A percentile compares a stretch with the other conserved stretches of the same genome.
Conservation (phyloP, 1,140 invertebrate genomes). For the Hormaphis cornu region DNA sequence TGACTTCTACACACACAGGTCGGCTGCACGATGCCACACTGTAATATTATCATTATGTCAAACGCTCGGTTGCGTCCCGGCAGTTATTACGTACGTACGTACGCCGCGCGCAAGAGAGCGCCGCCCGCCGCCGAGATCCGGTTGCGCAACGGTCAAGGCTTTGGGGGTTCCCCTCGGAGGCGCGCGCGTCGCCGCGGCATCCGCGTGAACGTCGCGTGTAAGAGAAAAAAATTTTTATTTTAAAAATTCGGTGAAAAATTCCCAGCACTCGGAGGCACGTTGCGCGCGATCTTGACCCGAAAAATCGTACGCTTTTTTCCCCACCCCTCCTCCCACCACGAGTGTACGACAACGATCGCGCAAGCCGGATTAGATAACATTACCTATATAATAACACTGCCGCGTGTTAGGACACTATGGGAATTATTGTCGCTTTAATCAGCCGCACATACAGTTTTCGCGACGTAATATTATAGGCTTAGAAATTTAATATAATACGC, state of each 20-base stretch:
- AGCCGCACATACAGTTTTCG: too few species aligned
- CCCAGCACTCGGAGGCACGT: not conserved
- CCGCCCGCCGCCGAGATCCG: conserved; percentile 13
- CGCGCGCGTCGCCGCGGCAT: not conserved
- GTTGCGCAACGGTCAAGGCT: conserved; percentile 32
- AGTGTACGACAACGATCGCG: too few species aligned
- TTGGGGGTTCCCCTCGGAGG: conserved; percentile 21
- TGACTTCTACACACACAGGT: too few species aligned
- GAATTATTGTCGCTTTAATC: too few species aligned
- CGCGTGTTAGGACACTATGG: too few species aligned
- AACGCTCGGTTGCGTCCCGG: conserved; percentile 1
- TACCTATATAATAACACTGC: too few species aligned
- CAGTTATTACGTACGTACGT: not conserved
- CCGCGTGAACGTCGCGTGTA: not conserved
- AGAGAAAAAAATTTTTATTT: not conserved
- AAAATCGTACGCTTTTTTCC: not conserved
- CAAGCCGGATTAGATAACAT: too few species aligned
- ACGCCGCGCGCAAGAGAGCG: too few species aligned
- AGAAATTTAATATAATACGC: too few species aligned
- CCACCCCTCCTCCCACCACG: not conserved
- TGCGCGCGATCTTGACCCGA: conserved; percentile 28
- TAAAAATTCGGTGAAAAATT: not conserved
- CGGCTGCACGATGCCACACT: too few species aligned
- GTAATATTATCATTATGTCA: too few species aligned
- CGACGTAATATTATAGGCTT: too few species aligned